Percentiles rank a stretch among this genome's conserved stretches.
These are phyloP conservation scores for Tympanoctomys barrerae DNA, from an alignment of 2,797 vertebrate species.

Conservation along the genomic window DNA sequence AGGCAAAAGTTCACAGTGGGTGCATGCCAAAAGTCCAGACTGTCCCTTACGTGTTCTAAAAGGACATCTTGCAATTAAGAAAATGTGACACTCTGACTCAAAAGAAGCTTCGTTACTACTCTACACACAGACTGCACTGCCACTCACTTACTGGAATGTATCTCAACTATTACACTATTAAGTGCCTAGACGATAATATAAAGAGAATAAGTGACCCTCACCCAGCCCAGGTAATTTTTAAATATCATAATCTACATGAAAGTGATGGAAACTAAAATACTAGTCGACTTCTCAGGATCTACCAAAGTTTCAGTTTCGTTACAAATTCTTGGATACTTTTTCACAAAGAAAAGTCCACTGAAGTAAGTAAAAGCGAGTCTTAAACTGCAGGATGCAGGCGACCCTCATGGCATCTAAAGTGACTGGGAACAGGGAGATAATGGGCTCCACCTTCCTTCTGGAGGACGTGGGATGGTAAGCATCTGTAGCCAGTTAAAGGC, in stretches of 20 bases:
- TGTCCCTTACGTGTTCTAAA: neutral
- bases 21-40: neutral
- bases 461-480: neutral
- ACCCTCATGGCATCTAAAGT: neutral
- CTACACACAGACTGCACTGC: neutral
- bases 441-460: neutral
- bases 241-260: neutral
- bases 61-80: neutral
- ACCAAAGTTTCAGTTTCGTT: neutral
- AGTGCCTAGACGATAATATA: neutral
- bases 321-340: neutral
- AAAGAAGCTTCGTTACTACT: neutral
- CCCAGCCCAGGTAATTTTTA: conserved; percentile 38
- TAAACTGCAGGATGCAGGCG: neutral
- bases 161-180: conserved; percentile 5
- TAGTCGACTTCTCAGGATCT: neutral
- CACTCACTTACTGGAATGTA: conserved; percentile 35
- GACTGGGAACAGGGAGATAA: neutral
- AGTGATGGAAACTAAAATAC: neutral
- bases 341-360: neutral
- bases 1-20: neutral
- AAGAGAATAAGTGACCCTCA: neutral
- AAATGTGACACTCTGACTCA: neutral
- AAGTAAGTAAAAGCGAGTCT: neutral
- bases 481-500: conserved; percentile 75